These are phyloP conservation scores for Elysia crispata DNA, from an alignment of 2,888 invertebrate genomes.

Conservation along the genomic window DNA sequence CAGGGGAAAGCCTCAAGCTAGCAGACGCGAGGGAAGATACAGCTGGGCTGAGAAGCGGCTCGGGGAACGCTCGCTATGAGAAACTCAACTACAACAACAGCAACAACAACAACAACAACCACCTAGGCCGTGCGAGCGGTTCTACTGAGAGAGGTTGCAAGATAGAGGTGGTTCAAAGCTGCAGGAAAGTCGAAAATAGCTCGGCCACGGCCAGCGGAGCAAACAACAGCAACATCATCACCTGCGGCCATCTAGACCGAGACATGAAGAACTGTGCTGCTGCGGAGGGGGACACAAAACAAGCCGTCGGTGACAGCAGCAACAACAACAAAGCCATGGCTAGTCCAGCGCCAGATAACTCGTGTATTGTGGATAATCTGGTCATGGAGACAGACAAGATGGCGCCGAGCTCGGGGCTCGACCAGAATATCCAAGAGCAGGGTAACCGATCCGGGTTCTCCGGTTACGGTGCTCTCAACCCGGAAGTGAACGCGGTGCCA, in stretches of 20 bases:
- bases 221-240: slow-evolving; percentile 10
- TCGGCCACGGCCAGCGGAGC: neutral
- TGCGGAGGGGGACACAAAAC: neutral
- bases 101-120: neutral
- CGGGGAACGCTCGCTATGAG: neutral
- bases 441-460: slow-evolving; percentile 1
- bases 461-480: slow-evolving; percentile 19
- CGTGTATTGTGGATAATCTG: neutral
- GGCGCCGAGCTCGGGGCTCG: no score
- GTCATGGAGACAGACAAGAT: no score
- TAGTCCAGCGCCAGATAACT: neutral
- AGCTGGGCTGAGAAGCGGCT: neutral
- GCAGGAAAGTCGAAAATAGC: neutral
- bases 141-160: neutral
- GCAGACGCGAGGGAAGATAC: neutral
- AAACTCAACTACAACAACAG: neutral
- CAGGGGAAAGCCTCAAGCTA: neutral
- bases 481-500: neutral
- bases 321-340: neutral
- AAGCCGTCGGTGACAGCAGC: neutral
- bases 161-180: neutral
- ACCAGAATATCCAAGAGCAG: no score
- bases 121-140: neutral
- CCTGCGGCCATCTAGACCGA: neutral
- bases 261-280: neutral